Evolutionary conservation across 1,140 invertebrate genomes (phyloP).

Genomic region (Galleria mellonella): DNA sequence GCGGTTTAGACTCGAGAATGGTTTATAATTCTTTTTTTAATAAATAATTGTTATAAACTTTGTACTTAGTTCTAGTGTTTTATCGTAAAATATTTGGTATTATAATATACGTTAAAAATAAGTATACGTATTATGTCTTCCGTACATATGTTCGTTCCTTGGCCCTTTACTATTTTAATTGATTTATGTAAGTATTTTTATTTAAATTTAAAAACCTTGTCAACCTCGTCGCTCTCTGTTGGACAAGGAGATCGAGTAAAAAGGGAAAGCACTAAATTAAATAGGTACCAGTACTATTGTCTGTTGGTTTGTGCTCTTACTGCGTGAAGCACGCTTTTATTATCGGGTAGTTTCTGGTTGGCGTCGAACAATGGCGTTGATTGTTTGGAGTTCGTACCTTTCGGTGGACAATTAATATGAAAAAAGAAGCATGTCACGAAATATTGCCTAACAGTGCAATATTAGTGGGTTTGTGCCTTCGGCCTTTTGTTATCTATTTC

Average conservation of each 20-base stretch:
- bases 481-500: neutral
- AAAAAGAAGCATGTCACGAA: constrained; percentile 25
- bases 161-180: too few species aligned
- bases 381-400: constrained; percentile 34
- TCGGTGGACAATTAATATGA: constrained; percentile 26
- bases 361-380: constrained; percentile 32
- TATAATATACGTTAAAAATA: too few species aligned
- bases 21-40: too few species aligned
- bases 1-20: too few species aligned
- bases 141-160: too few species aligned
- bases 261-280: constrained; percentile 49
- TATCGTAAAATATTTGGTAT: too few species aligned
- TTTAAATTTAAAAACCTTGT: neutral
- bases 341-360: constrained; percentile 21
- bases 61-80: too few species aligned
- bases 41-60: too few species aligned
- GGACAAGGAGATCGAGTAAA: constrained; percentile 13
- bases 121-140: too few species aligned
- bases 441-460: constrained; percentile 15
- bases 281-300: constrained; percentile 18
- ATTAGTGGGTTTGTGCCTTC: neutral
- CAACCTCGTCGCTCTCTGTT: constrained; percentile 1
- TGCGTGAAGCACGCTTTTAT: constrained; percentile 36
- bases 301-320: constrained; percentile 43
- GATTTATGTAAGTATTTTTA: too few species aligned